Base-by-base conservation (phyloP, 2,797 vertebrate genomes). In the Alfaro cultratus region DNA sequence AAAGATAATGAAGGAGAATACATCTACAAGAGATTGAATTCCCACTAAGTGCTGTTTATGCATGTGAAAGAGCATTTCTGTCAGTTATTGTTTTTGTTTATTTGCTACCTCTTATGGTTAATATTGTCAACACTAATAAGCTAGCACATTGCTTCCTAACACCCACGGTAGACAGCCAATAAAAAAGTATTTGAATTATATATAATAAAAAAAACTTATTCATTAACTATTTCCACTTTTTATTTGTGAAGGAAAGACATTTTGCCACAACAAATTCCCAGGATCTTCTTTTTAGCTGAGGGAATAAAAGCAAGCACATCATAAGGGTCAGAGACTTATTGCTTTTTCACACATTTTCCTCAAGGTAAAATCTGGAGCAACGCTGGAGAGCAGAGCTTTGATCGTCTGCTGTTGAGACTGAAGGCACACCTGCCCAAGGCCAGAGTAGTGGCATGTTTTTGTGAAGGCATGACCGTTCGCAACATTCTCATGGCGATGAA, bases 401-500 rank as follows among this genome's bases (percentile, higher is more conserved):
- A 99, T 90, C 97, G 97, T n/a, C 93, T 99, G 84, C 94, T 99
- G 89, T 94, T 96, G 83, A 97, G 98, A 79, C 96, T 99, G 71
- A 94, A 95, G 26, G 97, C 95, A 51, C 97, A 99, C 86, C 93
- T 99, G 89, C 98, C 98, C 86, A 99, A 99, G 86, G 98, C 98
- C 4, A 95, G 98, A n/a, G 98, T 99, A 67, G 98, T 99, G 46
- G 98, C 97, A 0, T 99, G 98, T 91, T 99, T 99, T 95, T 99
- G 98, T 18, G 98, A 99, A 78, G 98, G 98, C 89, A 99, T 99
- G 98, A 99, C 98, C 0, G 96, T 99, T 76, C 95, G 98, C 43
- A 98, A 98, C 73, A 97, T 99, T 80, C 93, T 99, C 57, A 99
- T 99, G 97, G 98, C 98, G 23, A 99, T 99, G 98, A 96, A 97